phyloP scores from a whole-genome alignment of 1,140 invertebrate species.

The Hetaerina americana region DNA sequence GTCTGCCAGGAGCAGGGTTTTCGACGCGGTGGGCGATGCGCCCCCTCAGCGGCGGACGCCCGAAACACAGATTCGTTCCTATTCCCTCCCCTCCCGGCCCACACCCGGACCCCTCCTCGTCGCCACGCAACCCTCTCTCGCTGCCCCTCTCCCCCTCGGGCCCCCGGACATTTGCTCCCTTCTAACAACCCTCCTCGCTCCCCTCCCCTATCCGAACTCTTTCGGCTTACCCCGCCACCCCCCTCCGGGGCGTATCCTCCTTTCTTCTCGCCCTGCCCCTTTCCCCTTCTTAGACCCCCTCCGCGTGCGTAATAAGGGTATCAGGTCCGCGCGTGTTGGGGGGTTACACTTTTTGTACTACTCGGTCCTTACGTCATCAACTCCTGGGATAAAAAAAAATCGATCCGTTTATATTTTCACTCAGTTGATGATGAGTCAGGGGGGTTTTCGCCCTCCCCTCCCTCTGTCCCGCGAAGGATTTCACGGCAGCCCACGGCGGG shows the following conservation, averaged over 20 bases:
- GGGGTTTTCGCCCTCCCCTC: too few species aligned
- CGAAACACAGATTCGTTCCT: not conserved
- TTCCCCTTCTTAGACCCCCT: not conserved
- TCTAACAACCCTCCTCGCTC: too few species aligned
- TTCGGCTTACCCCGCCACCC: too few species aligned
- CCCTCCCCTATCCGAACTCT: too few species aligned
- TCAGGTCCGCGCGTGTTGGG: too few species aligned
- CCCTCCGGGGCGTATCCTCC: too few species aligned
- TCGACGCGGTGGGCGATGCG: not conserved
- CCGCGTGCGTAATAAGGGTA: not conserved
- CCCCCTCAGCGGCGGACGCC: not conserved
- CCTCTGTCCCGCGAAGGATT: too few species aligned
- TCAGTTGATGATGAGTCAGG: not conserved
- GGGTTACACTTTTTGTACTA: too few species aligned
- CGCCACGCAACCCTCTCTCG: not conserved
- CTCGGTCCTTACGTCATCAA: not conserved
- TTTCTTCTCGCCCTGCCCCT: not conserved
- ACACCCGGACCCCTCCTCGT: not conserved
- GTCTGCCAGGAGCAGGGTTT: not conserved
- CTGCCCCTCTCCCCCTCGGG: not conserved
- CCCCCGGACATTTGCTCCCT: too few species aligned
- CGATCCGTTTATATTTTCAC: not conserved
- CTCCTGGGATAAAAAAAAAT: too few species aligned
- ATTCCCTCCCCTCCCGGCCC: not conserved
- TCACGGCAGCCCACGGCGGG: too few species aligned